Percentiles rank a stretch among this genome's conserved stretches.
Evolutionary conservation across 2,888 invertebrate species (phyloP).

Genomic region (Gastrophysa polygoni): DNA sequence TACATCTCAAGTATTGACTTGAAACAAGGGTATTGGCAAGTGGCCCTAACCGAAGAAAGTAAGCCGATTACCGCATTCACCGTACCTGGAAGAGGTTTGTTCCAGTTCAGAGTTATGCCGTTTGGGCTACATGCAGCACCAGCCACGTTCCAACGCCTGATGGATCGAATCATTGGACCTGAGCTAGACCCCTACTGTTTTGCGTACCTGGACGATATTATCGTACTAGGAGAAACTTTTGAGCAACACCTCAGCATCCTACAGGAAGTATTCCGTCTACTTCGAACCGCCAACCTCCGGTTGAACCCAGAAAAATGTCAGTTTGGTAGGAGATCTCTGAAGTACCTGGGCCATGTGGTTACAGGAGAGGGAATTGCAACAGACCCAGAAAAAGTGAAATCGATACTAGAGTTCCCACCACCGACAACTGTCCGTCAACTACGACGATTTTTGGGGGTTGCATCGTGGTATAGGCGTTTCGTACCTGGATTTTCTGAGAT

Average conservation of each 20-base stretch:
- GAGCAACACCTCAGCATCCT: not conserved
- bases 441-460: conserved; percentile 14
- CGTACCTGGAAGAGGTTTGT: conserved; percentile 41
- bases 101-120: conserved; percentile 45
- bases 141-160: not conserved
- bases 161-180: not conserved
- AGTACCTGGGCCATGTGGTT: conserved; percentile 22
- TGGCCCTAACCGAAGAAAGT: conserved; percentile 21
- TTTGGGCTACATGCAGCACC: conserved; percentile 43
- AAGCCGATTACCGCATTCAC: conserved; percentile 42
- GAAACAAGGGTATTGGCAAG: conserved; percentile 46
- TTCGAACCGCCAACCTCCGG: conserved; percentile 10
- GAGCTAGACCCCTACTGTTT: not conserved
- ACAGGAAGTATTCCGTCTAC: conserved; percentile 11
- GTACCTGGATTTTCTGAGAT: conserved; percentile 15
- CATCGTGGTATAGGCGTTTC: conserved; percentile 22
- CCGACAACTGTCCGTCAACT: conserved; percentile 11
- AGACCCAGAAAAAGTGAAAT: conserved; percentile 4
- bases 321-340: conserved; percentile 8
- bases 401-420: conserved; percentile 1
- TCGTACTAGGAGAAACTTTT: not conserved
- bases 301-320: conserved; percentile 24
- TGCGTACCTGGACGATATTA: conserved; percentile 1
- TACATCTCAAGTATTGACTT: conserved; percentile 32
- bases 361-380: not conserved